A percentile compares a stretch with the other conserved stretches of the same genome.
Evolutionary conservation across 1,140 invertebrate species (phyloP).

Genomic region (Rhagoletis zephyria): DNA sequence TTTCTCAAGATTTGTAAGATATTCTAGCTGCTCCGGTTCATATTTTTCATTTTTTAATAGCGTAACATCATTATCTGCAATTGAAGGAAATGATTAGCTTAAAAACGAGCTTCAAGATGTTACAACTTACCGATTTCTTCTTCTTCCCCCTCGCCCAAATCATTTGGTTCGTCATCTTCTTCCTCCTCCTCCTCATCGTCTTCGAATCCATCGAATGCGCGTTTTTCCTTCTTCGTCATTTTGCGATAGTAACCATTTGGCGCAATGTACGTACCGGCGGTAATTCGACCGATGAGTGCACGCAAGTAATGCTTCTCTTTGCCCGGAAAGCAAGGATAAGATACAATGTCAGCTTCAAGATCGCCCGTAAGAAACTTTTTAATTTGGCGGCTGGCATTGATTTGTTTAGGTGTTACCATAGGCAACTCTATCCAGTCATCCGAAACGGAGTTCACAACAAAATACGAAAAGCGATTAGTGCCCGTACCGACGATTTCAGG

Average conservation of each 20-base stretch:
- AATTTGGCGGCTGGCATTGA: slow-evolving; percentile 79
- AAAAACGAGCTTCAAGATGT: background rate
- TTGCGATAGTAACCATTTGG: slow-evolving; percentile 83
- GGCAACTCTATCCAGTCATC: slow-evolving; percentile 83
- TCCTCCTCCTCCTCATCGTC: slow-evolving; percentile 66
- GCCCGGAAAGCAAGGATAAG: slow-evolving; percentile 85
- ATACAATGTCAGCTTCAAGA: slow-evolving; percentile 78
- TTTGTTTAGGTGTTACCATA: slow-evolving; percentile 81
- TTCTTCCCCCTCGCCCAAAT: slow-evolving; percentile 61
- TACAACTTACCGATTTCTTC: slow-evolving; percentile 59
- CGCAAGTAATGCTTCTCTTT: slow-evolving; percentile 87
- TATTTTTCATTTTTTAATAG: slow-evolving; percentile 75
- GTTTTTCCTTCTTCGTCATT: slow-evolving; percentile 73
- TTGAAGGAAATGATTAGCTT: background rate
- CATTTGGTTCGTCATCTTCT: slow-evolving; percentile 63
- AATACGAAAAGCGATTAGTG: slow-evolving; percentile 80
- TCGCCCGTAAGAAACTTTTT: slow-evolving; percentile 82
- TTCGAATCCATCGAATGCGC: slow-evolving; percentile 64
- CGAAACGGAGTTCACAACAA: slow-evolving; percentile 80
- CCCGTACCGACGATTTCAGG: slow-evolving; percentile 79
- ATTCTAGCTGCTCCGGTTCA: slow-evolving; percentile 74
- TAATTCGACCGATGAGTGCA: slow-evolving; percentile 87
- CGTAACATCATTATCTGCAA: slow-evolving; percentile 69
- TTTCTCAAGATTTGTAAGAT: slow-evolving; percentile 79
- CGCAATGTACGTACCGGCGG: slow-evolving; percentile 85